Base-by-base conservation (phyloP, 1,140 invertebrate species). In the Rhagoletis zephyria region DNA sequence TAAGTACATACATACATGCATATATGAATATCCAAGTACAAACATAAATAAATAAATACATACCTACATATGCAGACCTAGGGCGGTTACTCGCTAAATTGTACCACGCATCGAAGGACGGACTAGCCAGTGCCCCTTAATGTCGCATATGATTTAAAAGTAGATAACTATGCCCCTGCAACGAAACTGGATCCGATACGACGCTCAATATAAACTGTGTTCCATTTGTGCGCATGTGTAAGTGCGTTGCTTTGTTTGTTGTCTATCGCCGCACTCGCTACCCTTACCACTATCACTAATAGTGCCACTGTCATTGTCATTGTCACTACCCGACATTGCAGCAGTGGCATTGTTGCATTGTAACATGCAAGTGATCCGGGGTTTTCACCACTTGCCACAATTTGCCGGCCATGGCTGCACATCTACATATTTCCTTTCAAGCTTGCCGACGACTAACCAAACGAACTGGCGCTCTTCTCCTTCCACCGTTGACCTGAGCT, bases 101-200 rank as follows among this genome's bases (percentile, higher is more conserved):
- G 74, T 56, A 48, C 45, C 16, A 56, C 48, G 56, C 74, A 63
- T 63, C 48, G 51, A 81, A 56, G 74, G 74, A 56, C n/a, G 48
- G 74, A 56, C 74, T 81, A 19, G 74, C 74, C 48, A 48, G 45
- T 81, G 74, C 48, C 74, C 48, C 51, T 74, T 45, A 74, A 81
- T 81, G 74, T 81, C 74, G 74, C 74, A 81, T 81, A 56, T 81
- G 74, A 81, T 81, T 81, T 56, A 81, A 81, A 56, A 12, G 45
- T 81, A 30, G 30, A 30, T 30, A 30, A 30, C 30, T 30, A 81
- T 30, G 51, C 74, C 48, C 48, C 19, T 81, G 74, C 51, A 51
- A 19, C 48, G 3, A n/a, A 45, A 42, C 74, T 51, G 74, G n/a
- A 81, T 42, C 14, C 67, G 4, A 74, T 74, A 16, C 40, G 67